Base-by-base conservation (phyloP, 2,113 vertebrate species). In the Thryonomys swinderianus region DNA sequence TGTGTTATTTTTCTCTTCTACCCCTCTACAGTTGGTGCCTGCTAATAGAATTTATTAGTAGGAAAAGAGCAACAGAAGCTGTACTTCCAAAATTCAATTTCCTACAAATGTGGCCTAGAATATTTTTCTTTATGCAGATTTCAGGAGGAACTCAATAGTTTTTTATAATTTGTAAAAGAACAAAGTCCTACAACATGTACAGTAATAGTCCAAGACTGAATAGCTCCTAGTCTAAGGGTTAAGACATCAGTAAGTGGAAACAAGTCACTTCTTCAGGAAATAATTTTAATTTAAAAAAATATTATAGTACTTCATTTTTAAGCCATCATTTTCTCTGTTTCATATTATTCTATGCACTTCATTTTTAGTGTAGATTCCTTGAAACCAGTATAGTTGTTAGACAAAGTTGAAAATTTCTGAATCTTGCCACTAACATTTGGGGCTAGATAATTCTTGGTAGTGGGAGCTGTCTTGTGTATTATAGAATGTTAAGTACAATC, bases 91-190 rank as follows among this genome's bases (percentile, higher is more conserved):
- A 95, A 81, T 59, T 69, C 64, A 91, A 42, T 32, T 81, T 48
- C 66, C 25, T 55, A 87, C 34, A 78, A 4, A 90, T n/a, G 37
- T 91, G 27, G 62, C 64, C 21, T 9, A 87, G 30, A 79, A 62
- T 78, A 12, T 12, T 69, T 69, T 84, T 57, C 40, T 85, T 94
- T 57, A 45, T 59, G 9, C 69, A 86, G 37, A 81, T 51, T 94
- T 89, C 51, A 93, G 16, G 40, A 88, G 42, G 37, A 93, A 80
- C 16, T 91, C 42, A 62, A 42, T 79, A 88, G n/a, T 10, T 82
- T 95, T 95, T 95, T 85, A 4, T 34, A 93, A 69, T 67, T 90
- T 94, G 94, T 74, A 51, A 89, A 94, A 85, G 27, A 83, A 79
- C 61, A 45, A 71, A 93, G 37, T 67, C n/a, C 32, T 71, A 64